Evolutionary conservation across 2,888 invertebrate genomes (phyloP).

Genomic region (Hirtodrosophila alboralis): DNA sequence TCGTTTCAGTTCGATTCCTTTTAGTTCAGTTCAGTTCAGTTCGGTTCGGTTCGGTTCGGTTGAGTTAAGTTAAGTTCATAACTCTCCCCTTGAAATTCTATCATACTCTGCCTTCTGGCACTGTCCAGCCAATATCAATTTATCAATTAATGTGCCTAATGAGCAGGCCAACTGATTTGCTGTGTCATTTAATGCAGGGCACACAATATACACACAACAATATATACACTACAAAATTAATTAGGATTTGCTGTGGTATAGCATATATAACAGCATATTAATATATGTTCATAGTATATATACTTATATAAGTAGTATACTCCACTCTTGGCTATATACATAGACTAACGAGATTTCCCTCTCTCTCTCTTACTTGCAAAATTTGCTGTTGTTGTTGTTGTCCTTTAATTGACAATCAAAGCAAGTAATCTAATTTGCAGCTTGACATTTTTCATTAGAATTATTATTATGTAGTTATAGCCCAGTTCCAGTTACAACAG

Average conservation of each 20-base stretch:
- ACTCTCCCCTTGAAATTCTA: constrained; percentile 7
- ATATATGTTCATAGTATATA: constrained; percentile 12
- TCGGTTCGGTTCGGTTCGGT: constrained; percentile 19
- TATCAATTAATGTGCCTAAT: constrained; percentile 75
- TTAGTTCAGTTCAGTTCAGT: constrained; percentile 25
- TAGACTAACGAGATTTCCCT: constrained; percentile 42
- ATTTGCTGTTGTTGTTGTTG: constrained; percentile 72
- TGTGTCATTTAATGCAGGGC: constrained; percentile 71
- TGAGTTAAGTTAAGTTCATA: constrained; percentile 32
- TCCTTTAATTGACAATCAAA: constrained; percentile 76
- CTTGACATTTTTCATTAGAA: constrained; percentile 77
- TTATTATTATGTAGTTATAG: constrained; percentile 72
- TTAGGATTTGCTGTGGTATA: constrained; percentile 62
- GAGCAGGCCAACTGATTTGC: constrained; percentile 71
- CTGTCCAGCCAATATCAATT: constrained; percentile 69
- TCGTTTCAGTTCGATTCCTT: constrained; percentile 18
- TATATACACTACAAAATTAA: constrained; percentile 60
- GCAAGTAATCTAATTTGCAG: constrained; percentile 74
- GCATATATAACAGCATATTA: constrained; percentile 16
- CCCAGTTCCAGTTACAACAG: constrained; percentile 51
- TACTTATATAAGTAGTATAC: constrained; percentile 3
- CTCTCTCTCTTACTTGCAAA: no score
- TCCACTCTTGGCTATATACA: not conserved
- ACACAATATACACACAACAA: constrained; percentile 8
- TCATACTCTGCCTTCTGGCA: constrained; percentile 16